phyloP scores from a whole-genome alignment of 2,888 invertebrate species.

The Meliscaeva auricollis region DNA sequence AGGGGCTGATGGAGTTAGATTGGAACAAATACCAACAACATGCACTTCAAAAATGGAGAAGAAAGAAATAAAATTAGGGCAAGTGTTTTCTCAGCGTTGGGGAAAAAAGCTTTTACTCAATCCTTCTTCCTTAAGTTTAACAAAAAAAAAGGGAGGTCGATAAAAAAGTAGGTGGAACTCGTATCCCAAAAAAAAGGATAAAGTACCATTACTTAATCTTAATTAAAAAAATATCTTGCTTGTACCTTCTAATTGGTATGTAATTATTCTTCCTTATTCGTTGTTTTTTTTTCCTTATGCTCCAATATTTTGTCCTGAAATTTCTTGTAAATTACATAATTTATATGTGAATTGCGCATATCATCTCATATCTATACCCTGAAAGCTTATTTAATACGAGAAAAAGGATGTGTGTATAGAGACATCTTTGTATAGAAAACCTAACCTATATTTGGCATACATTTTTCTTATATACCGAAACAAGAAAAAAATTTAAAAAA shows the following conservation, averaged over 20 bases:
- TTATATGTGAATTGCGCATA: constrained; percentile 53
- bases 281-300: neutral
- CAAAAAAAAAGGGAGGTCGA: constrained; percentile 3
- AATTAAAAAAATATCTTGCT: constrained; percentile 2
- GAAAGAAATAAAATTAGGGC: constrained; percentile 49
- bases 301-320: too few relatives aligned
- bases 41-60: constrained; percentile 17
- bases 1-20: neutral
- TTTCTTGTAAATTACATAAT: constrained; percentile 58
- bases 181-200: neutral
- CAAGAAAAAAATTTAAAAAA: neutral
- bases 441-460: constrained; percentile 67
- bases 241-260: neutral
- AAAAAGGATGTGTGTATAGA: constrained; percentile 18
- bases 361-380: constrained; percentile 36
- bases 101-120: constrained; percentile 44
- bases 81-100: constrained; percentile 10
- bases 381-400: constrained; percentile 40
- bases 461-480: constrained; percentile 13
- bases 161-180: constrained; percentile 20
- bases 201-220: neutral
- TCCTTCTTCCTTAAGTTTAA: neutral
- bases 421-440: constrained; percentile 27
- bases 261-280: neutral
- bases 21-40: constrained; percentile 43